Evolutionary conservation across 1,140 invertebrate species (phyloP).

Genomic region (Brachionus calyciflorus): DNA sequence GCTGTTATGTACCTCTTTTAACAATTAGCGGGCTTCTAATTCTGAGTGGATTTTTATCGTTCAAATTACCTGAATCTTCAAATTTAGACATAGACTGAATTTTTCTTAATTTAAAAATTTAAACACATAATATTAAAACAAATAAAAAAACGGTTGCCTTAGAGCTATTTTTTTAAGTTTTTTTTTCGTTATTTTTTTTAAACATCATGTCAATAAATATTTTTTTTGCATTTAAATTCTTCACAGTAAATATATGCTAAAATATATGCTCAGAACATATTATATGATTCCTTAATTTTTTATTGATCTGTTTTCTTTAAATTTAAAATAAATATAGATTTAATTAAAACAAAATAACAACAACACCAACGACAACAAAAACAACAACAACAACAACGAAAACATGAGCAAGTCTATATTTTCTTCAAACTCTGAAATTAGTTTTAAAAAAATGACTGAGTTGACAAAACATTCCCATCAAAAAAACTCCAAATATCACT

Average conservation of each 20-base stretch:
- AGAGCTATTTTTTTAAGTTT: slow-evolving; percentile 8
- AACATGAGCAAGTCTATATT: too few species aligned
- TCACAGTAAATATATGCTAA: neutral
- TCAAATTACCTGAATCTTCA: slow-evolving; percentile 32
- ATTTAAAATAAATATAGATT: neutral
- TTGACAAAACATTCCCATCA: neutral
- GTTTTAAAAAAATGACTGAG: neutral
- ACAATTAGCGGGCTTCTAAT: slow-evolving; percentile 52
- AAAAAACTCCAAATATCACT: slow-evolving; percentile 29
- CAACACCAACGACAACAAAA: too few species aligned
- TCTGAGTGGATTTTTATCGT: slow-evolving; percentile 15
- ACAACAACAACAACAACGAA: too few species aligned
- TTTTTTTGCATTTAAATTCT: neutral
- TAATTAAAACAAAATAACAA: neutral
- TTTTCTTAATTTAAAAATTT: too few species aligned
- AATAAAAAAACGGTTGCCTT: slow-evolving; percentile 24
- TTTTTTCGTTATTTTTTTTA: neutral
- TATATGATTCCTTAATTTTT: slow-evolving; percentile 14
- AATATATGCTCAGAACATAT: too few species aligned
- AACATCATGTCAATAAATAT: slow-evolving; percentile 33
- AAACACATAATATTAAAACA: too few species aligned
- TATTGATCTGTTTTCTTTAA: slow-evolving; percentile 10
- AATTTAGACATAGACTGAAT: slow-evolving; percentile 41
- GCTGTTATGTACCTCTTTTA: slow-evolving; percentile 62
- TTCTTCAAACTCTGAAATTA: neutral